Base-by-base conservation (phyloP, 2,888 invertebrate species). In the Fragum whitleyi region DNA sequence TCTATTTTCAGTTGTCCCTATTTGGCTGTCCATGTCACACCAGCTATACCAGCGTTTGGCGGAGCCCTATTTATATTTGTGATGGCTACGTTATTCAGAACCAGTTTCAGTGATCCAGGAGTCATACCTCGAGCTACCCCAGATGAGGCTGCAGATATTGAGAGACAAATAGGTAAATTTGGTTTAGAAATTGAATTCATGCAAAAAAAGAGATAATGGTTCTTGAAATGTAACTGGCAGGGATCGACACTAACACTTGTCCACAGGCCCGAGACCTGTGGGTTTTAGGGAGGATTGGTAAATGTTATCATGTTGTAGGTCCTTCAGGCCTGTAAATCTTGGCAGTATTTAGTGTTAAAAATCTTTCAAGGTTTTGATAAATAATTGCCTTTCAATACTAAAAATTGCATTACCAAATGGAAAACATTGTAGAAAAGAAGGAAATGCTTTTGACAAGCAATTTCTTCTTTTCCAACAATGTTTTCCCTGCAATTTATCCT, bases 81-180 rank as follows among this genome's bases (percentile, higher is more conserved):
- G 91, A 96, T 99, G 96, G 96, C 97, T 90, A 97, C 98, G 92
- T 96, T 99, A 94, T 96, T 99, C 94, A 96, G 97, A 91, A 98
- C 98, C 83, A 97, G 97, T 93, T 97, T 98, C 94, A 96, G 97
- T 90, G 98, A 98, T 95, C 98, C 98, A 53, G 98, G 98, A 83
- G 97, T 98, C 87, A 97, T 98, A 92, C 98, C 98, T 77, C 88
- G 95, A 91, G 98, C 98, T 78, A 97, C 97, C 39, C 95, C 96
- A 69, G 97, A 97, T 92, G 98, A 98, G 95, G 97, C 97, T 86
- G 96, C 96, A 86, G 97, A 97, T 93, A 96, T 97, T 87, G 98
- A 98, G 95, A 96, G 96, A 94, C 97, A 97, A 95, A 97, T 97
- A 94, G 97, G 97, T 97, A 95, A 94, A 93, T 79, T 5, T 29